These are phyloP conservation scores for Pterobdella sp. DNA, from an alignment of 2,888 invertebrate species.

Conservation along the genomic window DNA sequence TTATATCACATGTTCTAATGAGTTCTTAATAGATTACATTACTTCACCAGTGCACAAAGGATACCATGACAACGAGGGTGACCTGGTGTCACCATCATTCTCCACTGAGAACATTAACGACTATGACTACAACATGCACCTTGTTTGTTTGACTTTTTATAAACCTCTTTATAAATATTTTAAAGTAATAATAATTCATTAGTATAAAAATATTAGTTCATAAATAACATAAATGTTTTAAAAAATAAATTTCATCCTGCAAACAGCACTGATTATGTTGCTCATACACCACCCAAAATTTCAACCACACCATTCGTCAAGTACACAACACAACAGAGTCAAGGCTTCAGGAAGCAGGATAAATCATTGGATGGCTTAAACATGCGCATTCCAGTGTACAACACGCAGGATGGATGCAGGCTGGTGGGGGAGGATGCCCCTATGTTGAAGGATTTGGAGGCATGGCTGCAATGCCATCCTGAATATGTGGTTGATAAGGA, in stretches of 20 bases:
- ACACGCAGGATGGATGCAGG: slow-evolving; percentile 23
- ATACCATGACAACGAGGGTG: slow-evolving; percentile 7
- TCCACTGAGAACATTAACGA: slow-evolving; percentile 1
- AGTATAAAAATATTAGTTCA: too few relatives aligned
- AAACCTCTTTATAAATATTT: too few relatives aligned
- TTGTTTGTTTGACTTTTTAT: too few relatives aligned
- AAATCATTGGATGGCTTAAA: neutral
- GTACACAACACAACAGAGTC: neutral
- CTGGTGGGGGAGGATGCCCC: slow-evolving; percentile 30
- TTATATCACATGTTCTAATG: too few relatives aligned
- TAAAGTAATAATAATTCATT: too few relatives aligned
- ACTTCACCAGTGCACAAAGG: neutral
- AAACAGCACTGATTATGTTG: too few relatives aligned
- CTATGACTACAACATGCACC: slow-evolving; percentile 2
- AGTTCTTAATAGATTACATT: neutral
- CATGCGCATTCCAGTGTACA: slow-evolving; percentile 22
- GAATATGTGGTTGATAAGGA: slow-evolving; percentile 28
- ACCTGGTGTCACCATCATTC: neutral
- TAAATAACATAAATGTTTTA: too few relatives aligned
- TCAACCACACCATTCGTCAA: neutral
- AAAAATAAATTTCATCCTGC: too few relatives aligned
- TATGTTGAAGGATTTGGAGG: slow-evolving; percentile 21
- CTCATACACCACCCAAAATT: too few relatives aligned
- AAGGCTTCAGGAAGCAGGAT: slow-evolving; percentile 7
- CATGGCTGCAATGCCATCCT: slow-evolving; percentile 28